A percentile compares a stretch with the other conserved stretches of the same genome.
Conservation (phyloP, 2,888 invertebrate genomes). For the Acrobasis consociella region DNA sequence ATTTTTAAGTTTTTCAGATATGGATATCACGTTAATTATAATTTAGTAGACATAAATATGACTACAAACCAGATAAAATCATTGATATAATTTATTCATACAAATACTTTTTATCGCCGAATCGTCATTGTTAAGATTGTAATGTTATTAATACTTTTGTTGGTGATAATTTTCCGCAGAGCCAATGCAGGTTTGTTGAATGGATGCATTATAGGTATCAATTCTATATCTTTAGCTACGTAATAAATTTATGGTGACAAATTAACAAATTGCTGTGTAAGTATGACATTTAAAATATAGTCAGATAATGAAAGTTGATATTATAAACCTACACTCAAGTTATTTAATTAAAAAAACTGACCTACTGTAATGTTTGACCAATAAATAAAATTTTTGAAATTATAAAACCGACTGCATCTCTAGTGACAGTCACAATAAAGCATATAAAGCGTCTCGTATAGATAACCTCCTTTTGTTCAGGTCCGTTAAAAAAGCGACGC, state of each 20-base stretch:
- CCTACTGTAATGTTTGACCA: neutral
- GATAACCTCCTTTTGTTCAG: no score
- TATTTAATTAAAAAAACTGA: no score
- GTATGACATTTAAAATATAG: no score
- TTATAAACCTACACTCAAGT: no score
- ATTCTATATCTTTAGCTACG: neutral
- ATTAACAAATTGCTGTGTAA: no score
- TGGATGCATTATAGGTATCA: neutral
- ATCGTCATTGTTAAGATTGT: neutral
- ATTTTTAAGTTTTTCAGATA: neutral
- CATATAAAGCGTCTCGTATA: no score
- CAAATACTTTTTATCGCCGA: neutral
- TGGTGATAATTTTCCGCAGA: neutral
- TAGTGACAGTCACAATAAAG: neutral
- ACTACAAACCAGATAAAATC: slow-evolving; percentile 13
- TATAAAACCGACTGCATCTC: no score
- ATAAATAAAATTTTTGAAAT: neutral
- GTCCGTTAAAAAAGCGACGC: no score
- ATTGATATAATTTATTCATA: slow-evolving; percentile 2
- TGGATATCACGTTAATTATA: neutral
- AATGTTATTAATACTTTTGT: slow-evolving; percentile 6
- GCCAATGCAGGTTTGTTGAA: no score
- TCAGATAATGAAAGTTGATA: no score
- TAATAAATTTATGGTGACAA: no score
- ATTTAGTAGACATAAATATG: slow-evolving; percentile 3